A percentile compares a stretch with the other conserved stretches of the same genome.
These are phyloP conservation scores for Anser brachyrhynchus DNA, from an alignment of 2,113 vertebrate genomes.

Conservation along the genomic window DNA sequence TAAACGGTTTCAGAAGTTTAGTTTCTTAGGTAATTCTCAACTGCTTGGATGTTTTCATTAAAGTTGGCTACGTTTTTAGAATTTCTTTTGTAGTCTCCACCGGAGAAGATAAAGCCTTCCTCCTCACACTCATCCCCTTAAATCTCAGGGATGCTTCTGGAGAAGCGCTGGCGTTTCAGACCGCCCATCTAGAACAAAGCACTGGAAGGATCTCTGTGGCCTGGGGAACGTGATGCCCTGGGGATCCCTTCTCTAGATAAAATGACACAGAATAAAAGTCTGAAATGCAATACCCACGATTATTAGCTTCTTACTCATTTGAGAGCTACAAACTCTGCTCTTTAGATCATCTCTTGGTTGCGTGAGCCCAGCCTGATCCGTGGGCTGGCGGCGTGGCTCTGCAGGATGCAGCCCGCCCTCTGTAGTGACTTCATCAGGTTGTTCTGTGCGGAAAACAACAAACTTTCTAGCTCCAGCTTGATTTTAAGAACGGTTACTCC, in stretches of 20 bases:
- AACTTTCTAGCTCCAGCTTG: conserved; percentile 4
- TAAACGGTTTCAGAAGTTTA: background rate
- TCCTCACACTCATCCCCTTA: background rate
- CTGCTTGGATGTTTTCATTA: background rate
- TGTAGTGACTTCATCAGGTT: background rate
- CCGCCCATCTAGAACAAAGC: background rate
- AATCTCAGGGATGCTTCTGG: fast-evolving
- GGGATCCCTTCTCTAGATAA: background rate
- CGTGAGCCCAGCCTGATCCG: background rate
- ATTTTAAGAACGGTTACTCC: conserved; percentile 7
- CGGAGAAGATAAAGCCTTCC: background rate
- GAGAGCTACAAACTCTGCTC: background rate
- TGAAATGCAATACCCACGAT: background rate
- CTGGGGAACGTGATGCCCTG: background rate
- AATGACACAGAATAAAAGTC: background rate
- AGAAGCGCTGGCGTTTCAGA: background rate
- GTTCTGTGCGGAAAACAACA: background rate
- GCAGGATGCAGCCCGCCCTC: background rate
- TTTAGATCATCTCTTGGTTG: background rate
- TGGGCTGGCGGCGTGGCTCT: background rate
- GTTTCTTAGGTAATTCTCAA: background rate
- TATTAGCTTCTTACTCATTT: background rate
- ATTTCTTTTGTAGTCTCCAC: background rate
- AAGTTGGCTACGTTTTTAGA: background rate
- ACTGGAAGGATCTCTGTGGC: background rate